phyloP scores from a whole-genome alignment of 1,140 invertebrate species.

The Bicyclus anynana region DNA sequence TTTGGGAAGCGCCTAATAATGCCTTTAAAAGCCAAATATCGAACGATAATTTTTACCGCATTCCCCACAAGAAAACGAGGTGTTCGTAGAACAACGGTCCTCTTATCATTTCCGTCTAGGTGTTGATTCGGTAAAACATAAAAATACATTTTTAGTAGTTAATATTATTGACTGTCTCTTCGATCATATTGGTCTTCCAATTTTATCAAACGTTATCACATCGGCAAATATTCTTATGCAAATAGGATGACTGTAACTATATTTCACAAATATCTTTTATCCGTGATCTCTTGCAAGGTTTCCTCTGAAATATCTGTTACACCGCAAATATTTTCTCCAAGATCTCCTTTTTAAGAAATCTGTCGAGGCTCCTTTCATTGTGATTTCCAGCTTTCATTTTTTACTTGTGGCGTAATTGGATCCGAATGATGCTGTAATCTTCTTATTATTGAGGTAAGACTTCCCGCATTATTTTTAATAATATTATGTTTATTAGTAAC shows the following conservation, averaged over 20 bases:
- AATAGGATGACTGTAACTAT: conserved; percentile 24
- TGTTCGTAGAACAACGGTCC: too few relatives aligned
- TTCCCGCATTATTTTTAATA: background rate
- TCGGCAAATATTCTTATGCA: conserved; percentile 26
- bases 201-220: conserved; percentile 20
- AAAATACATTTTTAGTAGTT: too few relatives aligned
- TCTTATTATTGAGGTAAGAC: background rate
- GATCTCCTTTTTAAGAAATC: conserved; percentile 12
- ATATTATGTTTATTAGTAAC: background rate
- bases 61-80: too few relatives aligned
- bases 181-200: background rate
- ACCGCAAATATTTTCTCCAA: background rate
- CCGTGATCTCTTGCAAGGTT: conserved; percentile 13
- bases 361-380: background rate
- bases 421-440: background rate
- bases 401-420: background rate
- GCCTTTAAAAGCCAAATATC: too few relatives aligned
- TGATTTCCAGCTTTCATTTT: background rate
- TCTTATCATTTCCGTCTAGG: too few relatives aligned
- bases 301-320: conserved; percentile 3
- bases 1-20: too few relatives aligned
- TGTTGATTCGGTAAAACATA: too few relatives aligned
- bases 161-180: too few relatives aligned
- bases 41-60: too few relatives aligned
- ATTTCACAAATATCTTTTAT: conserved; percentile 25